These are phyloP conservation scores for Rhinella marina DNA, from an alignment of 2,797 vertebrate genomes.

Conservation along the genomic window DNA sequence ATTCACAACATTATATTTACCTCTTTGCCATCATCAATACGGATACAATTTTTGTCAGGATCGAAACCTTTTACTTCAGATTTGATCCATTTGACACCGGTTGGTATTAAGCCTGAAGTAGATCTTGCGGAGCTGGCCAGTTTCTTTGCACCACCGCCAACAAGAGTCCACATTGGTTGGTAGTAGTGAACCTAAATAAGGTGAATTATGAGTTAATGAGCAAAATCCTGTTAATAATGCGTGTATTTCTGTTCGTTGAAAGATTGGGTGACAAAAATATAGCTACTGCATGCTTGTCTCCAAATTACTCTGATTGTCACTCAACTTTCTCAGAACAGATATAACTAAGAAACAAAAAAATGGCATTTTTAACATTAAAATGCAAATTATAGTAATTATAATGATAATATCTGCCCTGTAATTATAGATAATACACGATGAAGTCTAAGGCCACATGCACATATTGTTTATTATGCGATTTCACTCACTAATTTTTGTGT, in stretches of 20 bases:
- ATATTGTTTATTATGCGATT: too few relatives aligned
- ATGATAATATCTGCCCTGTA: not conserved
- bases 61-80: constrained; percentile 84
- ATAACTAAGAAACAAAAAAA: not conserved
- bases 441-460: not conserved
- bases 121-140: constrained; percentile 79
- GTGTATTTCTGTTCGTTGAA: not conserved
- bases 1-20: constrained; percentile 69
- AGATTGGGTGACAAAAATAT: not conserved
- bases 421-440: not conserved
- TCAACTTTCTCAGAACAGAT: not conserved
- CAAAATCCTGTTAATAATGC: not conserved
- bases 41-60: constrained; percentile 86
- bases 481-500: too few relatives aligned
- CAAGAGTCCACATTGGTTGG: constrained; percentile 96
- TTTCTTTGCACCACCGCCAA: constrained; percentile 91
- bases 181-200: constrained; percentile 90
- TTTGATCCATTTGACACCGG: constrained; percentile 91
- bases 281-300: not conserved
- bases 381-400: not conserved
- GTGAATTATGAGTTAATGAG: not conserved
- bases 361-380: not conserved
- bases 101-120: constrained; percentile 84
- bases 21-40: constrained; percentile 80
- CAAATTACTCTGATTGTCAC: not conserved